Base-by-base conservation (phyloP, 2,888 invertebrate genomes). In the Mythimna ferrago region DNA sequence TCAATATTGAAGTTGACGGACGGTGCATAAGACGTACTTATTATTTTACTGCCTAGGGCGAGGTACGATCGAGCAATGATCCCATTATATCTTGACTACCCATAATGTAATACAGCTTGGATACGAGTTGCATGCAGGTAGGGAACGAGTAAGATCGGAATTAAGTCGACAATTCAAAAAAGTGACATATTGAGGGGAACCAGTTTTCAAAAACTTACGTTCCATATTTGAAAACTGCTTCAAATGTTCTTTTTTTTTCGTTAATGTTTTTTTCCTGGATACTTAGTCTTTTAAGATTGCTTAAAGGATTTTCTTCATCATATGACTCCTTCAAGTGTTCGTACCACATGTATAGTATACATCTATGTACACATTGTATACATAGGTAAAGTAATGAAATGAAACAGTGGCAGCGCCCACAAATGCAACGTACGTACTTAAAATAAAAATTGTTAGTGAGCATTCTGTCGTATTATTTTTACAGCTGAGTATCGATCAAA, bases 401-500 rank as follows among this genome's bases (percentile, higher is more conserved):
- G 26, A 58, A 41, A 60, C 6, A n/a, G n/a, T n/a, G n/a, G n/a
- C n/a, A 58, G 32, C 51, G 41, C 32, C 19, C 14, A 14, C 21
- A 5, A 51, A 60, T 19, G 35, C 14, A 10, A 19, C 14, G 48
- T 26, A 35, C 6, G 35, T n/a, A 48, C 19, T 35, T 21, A 7
- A 54, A 54, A 56, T 72, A 56, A 44, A 70, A 38, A 16, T 51
- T 14, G n/a, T 56, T 35, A 26, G 35, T 44, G 32, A 44, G 19
- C 35, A 35, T 73, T 73, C 7, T 48, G 19, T 62, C 19, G 26
- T 62, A 62, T 73, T 73, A 56, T 62, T 73, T 71, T 72, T 35
- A 62, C 26, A 44, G 26, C 11, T 26, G 6, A 38, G 7, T 35
- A 71, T 60, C 9, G 44, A 61, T 60, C 14, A n/a, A 51, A 71